phyloP scores from a whole-genome alignment of 2,888 invertebrate genomes.

The Artemia sinica region DNA sequence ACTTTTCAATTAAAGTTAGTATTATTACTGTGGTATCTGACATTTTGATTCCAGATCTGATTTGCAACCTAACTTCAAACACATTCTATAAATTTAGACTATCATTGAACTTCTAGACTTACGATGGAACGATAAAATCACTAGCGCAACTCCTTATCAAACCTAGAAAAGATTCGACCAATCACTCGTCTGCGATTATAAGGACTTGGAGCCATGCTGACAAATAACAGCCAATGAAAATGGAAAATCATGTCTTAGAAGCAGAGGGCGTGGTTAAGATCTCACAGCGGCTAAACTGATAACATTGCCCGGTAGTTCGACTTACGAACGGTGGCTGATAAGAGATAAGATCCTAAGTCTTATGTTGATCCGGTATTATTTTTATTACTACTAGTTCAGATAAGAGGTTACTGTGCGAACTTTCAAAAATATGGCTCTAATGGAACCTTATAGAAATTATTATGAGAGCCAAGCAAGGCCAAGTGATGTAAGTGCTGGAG shows the following conservation, averaged over 20 bases:
- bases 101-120: constrained; percentile 8
- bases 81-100: constrained; percentile 11
- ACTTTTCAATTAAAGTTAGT: no score
- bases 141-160: constrained; percentile 12
- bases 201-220: constrained; percentile 13
- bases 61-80: background rate
- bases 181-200: background rate
- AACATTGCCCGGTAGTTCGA: constrained; percentile 10
- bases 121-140: background rate
- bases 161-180: background rate
- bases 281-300: constrained; percentile 13
- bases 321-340: no score
- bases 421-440: constrained; percentile 5
- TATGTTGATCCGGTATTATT: background rate
- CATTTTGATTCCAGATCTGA: no score
- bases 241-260: background rate
- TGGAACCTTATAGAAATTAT: constrained; percentile 11
- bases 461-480: constrained; percentile 13
- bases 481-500: background rate
- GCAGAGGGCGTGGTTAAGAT: constrained; percentile 10
- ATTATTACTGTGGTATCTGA: no score
- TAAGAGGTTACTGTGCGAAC: background rate
- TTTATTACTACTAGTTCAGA: constrained; percentile 5
- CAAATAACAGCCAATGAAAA: background rate
- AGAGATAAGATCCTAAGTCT: background rate